These are phyloP conservation scores for Arrhopalites spinosus DNA, from an alignment of 2,888 invertebrate genomes.

Conservation along the genomic window DNA sequence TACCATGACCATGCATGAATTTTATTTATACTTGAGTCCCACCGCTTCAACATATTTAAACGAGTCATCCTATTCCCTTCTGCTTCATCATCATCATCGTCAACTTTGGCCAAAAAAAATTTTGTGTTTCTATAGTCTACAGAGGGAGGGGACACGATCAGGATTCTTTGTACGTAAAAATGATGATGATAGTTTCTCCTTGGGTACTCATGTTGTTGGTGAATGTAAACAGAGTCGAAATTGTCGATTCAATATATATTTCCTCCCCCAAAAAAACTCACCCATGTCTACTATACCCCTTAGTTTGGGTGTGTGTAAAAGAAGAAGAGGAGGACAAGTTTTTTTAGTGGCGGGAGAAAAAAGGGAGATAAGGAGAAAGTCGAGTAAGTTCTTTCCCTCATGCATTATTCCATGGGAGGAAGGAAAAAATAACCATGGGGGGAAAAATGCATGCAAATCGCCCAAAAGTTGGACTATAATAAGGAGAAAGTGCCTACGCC, in stretches of 20 bases:
- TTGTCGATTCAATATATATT: slow-evolving; percentile 16
- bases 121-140: too few relatives aligned
- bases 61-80: too few relatives aligned
- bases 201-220: background rate
- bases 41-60: too few relatives aligned
- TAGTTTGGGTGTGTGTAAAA: background rate
- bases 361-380: slow-evolving; percentile 15
- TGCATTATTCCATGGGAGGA: slow-evolving; percentile 35
- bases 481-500: slow-evolving; percentile 36
- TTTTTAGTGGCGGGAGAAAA: background rate
- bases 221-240: slow-evolving; percentile 11
- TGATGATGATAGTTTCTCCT: slow-evolving; percentile 15
- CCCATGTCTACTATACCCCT: too few relatives aligned
- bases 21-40: too few relatives aligned
- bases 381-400: background rate
- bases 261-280: too few relatives aligned
- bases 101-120: too few relatives aligned
- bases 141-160: too few relatives aligned
- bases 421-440: slow-evolving; percentile 44
- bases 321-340: background rate
- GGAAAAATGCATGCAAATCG: slow-evolving; percentile 44
- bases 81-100: too few relatives aligned
- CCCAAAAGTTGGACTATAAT: slow-evolving; percentile 40
- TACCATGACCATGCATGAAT: too few relatives aligned
- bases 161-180: slow-evolving; percentile 7